Evolutionary conservation across 2,113 vertebrate genomes (phyloP).

Genomic region (Crotalus horridus): DNA sequence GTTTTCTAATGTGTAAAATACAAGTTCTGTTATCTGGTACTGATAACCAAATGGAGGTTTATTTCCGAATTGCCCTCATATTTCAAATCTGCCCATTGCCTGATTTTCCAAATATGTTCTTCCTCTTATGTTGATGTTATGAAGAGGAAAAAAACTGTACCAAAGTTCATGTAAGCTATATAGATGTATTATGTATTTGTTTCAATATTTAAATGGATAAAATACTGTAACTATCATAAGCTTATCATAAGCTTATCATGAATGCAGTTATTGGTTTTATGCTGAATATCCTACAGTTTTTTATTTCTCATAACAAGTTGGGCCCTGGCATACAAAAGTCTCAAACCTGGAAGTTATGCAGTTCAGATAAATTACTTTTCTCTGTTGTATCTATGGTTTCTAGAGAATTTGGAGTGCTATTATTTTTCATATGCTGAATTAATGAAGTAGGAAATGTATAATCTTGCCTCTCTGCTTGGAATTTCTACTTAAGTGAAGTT

Average conservation of each 20-base stretch:
- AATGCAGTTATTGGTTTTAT: background rate
- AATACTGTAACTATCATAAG: background rate
- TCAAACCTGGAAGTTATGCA: background rate
- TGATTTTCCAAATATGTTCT: background rate
- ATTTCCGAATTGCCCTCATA: too few species aligned
- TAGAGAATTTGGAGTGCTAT: background rate
- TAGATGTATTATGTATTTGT: background rate
- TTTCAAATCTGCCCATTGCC: background rate
- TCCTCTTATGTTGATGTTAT: background rate
- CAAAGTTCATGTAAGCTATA: background rate
- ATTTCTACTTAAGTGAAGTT: background rate
- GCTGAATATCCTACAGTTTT: background rate
- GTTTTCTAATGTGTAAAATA: too few species aligned
- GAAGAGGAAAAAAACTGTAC: background rate
- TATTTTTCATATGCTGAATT: background rate
- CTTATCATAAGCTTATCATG: too few species aligned
- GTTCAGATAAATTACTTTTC: background rate
- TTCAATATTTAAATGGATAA: background rate
- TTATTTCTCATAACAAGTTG: background rate
- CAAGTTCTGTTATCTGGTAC: too few species aligned
- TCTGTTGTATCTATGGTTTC: background rate
- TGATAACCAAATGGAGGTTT: too few species aligned
- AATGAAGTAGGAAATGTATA: constrained; percentile 3
- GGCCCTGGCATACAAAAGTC: background rate
- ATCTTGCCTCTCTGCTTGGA: background rate